Evolutionary conservation across 2,797 vertebrate genomes (phyloP), one percentile per base, ranked within the genome.

Genomic region (Poecilia velifera): DNA sequence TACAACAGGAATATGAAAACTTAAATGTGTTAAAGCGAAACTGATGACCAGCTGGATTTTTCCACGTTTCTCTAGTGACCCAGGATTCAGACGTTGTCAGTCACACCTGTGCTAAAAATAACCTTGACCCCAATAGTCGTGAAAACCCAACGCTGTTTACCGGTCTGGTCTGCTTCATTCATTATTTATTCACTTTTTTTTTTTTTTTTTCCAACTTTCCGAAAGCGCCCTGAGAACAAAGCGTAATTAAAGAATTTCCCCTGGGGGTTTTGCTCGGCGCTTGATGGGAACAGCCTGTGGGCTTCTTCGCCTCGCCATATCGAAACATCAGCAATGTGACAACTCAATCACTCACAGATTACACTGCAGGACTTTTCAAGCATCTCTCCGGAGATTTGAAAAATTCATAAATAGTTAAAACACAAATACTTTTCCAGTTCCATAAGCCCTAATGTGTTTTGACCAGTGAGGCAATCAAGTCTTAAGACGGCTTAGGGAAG

Each of bases 41-140:
- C 76, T 77, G 88, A 88, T 86, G 90, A 90, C 59, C 80, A 87
- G 79, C 86, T 91, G 74, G 92, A 92, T 92, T 86, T 83, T 90
- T 92, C 89, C 88, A 90, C 83, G 79, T 78, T 49, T 76, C 77
- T 86, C 84, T 84, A 86, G 82, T 74, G 78, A 66, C 62, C 49
- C 64, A 80, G 82, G 86, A 81, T 55, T 75, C 78, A 74, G 80
- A 68, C 74, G 80, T 80, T 73, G 84, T 88, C 90, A 66, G 79
- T 92, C 89, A 92, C 78, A 90, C 77, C 41, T 71, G 77, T n/a
- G 74, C 91, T 94, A 92, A 94, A 94, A 94, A 94, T 94, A 94
- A 82, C 82, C 55, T n/a, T 8, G 12, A 80, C 78, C 73, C 77
- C 82, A 86, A 82, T 88, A 86, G 88, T 25, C 18, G 82, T 85